phyloP scores from a whole-genome alignment of 1,140 invertebrate species.

The Eufriesea mexicana region DNA sequence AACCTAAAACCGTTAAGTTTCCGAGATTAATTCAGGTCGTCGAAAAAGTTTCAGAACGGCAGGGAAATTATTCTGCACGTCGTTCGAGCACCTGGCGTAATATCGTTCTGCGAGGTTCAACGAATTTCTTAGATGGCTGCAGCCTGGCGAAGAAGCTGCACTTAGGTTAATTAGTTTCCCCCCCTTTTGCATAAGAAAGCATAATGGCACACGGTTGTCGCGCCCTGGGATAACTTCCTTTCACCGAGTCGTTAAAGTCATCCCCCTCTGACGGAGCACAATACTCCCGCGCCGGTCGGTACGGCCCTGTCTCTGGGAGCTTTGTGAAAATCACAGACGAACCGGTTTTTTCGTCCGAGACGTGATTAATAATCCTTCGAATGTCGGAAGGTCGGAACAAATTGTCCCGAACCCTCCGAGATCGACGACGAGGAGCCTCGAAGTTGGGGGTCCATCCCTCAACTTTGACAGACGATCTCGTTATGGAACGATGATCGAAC shows the following conservation, averaged over 20 bases:
- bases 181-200: constrained; percentile 28
- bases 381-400: background rate
- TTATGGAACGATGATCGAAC: background rate
- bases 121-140: background rate
- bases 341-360: background rate
- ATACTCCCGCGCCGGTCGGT: background rate
- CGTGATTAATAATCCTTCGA: constrained; percentile 4
- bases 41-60: background rate
- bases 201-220: constrained; percentile 11
- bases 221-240: constrained; percentile 19
- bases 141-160: background rate
- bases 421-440: background rate
- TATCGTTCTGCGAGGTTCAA: background rate
- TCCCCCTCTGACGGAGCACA: background rate
- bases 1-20: no score
- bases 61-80: background rate
- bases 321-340: background rate
- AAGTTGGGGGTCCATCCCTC: background rate
- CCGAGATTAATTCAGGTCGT: no score
- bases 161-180: constrained; percentile 54
- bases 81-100: background rate
- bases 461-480: background rate
- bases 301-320: background rate
- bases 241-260: constrained; percentile 27
- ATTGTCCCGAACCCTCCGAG: background rate